Conservation (phyloP, 2,113 vertebrate genomes). For the Leptobrachium leishanense region DNA sequence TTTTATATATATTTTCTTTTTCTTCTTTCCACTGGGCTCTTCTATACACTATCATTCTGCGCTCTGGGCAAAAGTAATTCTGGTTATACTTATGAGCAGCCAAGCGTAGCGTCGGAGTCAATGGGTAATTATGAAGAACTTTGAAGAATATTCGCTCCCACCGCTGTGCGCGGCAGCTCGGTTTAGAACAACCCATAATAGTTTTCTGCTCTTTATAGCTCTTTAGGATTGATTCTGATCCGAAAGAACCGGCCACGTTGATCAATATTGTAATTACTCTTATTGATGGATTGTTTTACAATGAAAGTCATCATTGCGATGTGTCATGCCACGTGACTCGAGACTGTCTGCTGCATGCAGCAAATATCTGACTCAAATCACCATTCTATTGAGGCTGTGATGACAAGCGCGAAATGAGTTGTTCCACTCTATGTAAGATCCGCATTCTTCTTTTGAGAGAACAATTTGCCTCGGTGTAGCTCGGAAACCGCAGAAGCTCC, state of each 20-base stretch:
- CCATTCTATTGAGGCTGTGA: constrained; percentile 82
- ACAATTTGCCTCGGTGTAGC: constrained; percentile 80
- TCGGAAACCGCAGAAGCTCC: constrained; percentile 55
- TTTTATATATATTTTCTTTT: neutral
- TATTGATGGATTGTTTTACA: constrained; percentile 82
- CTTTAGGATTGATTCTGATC: constrained; percentile 78
- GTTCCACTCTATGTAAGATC: constrained; percentile 93
- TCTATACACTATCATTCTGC: constrained; percentile 59
- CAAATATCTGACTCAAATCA: constrained; percentile 88
- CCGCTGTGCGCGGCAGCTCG: constrained; percentile 57
- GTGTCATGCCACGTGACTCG: constrained; percentile 65
- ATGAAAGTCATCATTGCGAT: constrained; percentile 69
- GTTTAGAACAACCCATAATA: constrained; percentile 82
- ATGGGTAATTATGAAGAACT: constrained; percentile 80
- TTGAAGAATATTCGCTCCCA: constrained; percentile 78
- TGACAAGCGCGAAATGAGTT: constrained; percentile 99
- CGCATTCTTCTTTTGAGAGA: constrained; percentile 84
- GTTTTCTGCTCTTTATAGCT: constrained; percentile 66
- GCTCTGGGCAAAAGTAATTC: constrained; percentile 68
- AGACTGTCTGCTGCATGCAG: constrained; percentile 63
- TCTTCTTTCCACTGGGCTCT: constrained; percentile 50
- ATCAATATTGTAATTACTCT: constrained; percentile 85
- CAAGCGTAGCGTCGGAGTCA: constrained; percentile 74
- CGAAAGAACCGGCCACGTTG: constrained; percentile 68
- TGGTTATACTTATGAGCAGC: constrained; percentile 60